phyloP scores from a whole-genome alignment of 2,113 vertebrate species.

The Chaetura pelagica region DNA sequence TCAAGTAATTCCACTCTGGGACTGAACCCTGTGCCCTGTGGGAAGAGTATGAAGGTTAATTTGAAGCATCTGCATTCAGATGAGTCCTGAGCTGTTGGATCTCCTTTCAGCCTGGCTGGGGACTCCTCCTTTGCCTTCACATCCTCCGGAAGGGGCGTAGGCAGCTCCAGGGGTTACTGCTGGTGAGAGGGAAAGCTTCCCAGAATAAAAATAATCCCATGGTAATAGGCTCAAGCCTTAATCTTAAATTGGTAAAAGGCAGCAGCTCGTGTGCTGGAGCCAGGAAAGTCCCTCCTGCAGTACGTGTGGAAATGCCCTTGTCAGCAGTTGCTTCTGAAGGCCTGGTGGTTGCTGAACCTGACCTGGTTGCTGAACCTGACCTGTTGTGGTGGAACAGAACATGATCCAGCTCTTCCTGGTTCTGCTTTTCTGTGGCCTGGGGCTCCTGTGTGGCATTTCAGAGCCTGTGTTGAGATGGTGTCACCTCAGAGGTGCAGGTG shows the following conservation, averaged over 20 bases:
- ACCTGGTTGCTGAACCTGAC: fast-evolving
- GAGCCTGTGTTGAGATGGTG: fast-evolving
- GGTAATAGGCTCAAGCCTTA: not conserved
- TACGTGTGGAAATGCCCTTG: fast-evolving
- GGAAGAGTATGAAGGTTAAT: not conserved
- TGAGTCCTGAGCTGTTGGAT: fast-evolving
- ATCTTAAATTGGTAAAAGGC: not conserved
- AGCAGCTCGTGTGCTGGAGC: not conserved
- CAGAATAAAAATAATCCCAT: not conserved
- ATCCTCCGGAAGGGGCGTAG: not conserved
- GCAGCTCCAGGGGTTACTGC: not conserved
- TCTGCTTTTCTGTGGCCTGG: not conserved
- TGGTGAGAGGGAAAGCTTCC: not conserved
- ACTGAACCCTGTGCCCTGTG: not conserved
- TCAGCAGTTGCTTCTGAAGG: fast-evolving
- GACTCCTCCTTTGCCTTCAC: not conserved
- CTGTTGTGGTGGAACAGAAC: fast-evolving
- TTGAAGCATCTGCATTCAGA: not conserved
- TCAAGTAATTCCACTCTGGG: not conserved
- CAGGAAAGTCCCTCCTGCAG: not conserved
- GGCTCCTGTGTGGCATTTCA: fast-evolving
- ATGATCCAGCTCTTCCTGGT: fast-evolving
- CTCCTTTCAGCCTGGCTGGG: not conserved
- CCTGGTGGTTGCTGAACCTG: fast-evolving
- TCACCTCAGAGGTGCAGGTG: fast-evolving